Conservation (phyloP, 1,140 invertebrate species). For the Ceratina calcarata region DNA sequence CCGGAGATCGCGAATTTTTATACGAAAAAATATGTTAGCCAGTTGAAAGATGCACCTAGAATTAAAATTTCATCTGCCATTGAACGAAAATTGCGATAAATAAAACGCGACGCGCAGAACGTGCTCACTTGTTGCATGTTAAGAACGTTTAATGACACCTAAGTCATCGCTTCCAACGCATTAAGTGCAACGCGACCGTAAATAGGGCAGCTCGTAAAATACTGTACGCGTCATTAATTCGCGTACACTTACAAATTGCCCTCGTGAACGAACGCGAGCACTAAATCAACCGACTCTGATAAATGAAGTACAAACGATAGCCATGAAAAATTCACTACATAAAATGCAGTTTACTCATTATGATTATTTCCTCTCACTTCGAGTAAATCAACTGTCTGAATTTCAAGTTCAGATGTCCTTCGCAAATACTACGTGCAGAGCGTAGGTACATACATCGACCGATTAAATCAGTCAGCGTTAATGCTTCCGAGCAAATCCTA, state of each 20-base stretch:
- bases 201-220: conserved; percentile 28
- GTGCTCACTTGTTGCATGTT: conserved; percentile 31
- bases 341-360: no score
- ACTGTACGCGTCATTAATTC: conserved; percentile 27
- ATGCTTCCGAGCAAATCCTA: conserved; percentile 43
- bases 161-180: conserved; percentile 27
- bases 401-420: conserved; percentile 37
- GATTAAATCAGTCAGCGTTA: conserved; percentile 50
- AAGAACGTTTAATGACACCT: conserved; percentile 33
- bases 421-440: conserved; percentile 1
- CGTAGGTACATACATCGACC: conserved; percentile 22
- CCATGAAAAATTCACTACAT: background rate
- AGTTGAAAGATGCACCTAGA: no score
- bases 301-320: background rate
- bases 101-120: background rate
- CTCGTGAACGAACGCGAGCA: background rate
- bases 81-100: no score
- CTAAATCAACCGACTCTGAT: conserved; percentile 26
- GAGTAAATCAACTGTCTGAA: conserved; percentile 20
- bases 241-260: conserved; percentile 23
- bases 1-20: no score
- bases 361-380: no score
- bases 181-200: conserved; percentile 10
- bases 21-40: no score
- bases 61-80: background rate